A percentile compares a stretch with the other conserved stretches of the same genome.
These are phyloP conservation scores for Scomber japonicus DNA, from an alignment of 2,113 vertebrate genomes.

Conservation along the genomic window DNA sequence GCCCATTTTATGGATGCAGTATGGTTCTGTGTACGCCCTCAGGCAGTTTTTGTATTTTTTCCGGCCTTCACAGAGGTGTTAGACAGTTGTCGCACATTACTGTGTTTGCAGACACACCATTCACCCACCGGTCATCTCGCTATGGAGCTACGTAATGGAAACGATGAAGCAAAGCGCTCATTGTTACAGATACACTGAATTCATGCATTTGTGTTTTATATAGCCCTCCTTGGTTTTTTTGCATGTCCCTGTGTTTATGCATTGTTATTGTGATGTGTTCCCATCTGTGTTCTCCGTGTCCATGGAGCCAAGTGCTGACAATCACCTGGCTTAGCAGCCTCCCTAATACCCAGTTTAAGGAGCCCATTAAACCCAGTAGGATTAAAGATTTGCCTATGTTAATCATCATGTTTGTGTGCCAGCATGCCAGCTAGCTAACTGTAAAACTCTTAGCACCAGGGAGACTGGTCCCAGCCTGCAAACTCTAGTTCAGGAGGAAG, in stretches of 20 bases:
- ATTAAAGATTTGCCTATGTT: slow-evolving; percentile 66
- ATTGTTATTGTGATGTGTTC: slow-evolving; percentile 50
- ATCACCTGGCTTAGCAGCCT: slow-evolving; percentile 61
- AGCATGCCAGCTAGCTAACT: slow-evolving; percentile 48
- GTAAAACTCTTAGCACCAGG: slow-evolving; percentile 51
- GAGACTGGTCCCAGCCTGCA: slow-evolving; percentile 37
- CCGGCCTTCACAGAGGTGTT: slow-evolving; percentile 24
- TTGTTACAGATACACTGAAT: slow-evolving; percentile 29
- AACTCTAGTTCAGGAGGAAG: slow-evolving; percentile 27
- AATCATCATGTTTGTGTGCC: slow-evolving; percentile 57
- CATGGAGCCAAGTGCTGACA: slow-evolving; percentile 50
- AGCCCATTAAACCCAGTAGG: slow-evolving; percentile 62
- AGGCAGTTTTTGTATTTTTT: background rate
- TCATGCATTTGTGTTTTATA: slow-evolving; percentile 45
- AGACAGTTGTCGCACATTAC: slow-evolving; percentile 11
- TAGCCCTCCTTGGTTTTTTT: slow-evolving; percentile 18
- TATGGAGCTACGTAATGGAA: slow-evolving; percentile 52
- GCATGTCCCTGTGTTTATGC: slow-evolving; percentile 44
- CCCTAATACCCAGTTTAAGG: slow-evolving; percentile 66
- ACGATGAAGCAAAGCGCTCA: slow-evolving; percentile 29
- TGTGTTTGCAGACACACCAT: slow-evolving; percentile 33
- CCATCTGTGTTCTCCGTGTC: slow-evolving; percentile 42
- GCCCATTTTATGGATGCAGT: background rate
- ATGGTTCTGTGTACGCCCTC: slow-evolving; percentile 8
- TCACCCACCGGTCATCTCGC: slow-evolving; percentile 45